A percentile compares a stretch with the other conserved stretches of the same genome.
phyloP scores from a whole-genome alignment of 1,140 invertebrate genomes.

The Brachionus manjavacas region DNA sequence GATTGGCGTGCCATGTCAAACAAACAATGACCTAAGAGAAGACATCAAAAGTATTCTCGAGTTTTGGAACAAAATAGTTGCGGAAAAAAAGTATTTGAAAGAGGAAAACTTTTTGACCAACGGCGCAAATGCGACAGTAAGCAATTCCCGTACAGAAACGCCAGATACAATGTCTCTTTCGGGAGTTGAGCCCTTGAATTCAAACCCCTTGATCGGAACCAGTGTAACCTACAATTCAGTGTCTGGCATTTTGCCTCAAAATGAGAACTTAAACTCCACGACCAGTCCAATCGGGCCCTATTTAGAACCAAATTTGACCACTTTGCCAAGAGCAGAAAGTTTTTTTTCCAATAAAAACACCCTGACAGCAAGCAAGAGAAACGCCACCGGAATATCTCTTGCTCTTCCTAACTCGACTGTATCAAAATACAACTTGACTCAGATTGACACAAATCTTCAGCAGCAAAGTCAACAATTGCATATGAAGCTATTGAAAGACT shows the following conservation, averaged over 20 bases:
- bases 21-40: slow-evolving; percentile 70
- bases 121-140: neutral
- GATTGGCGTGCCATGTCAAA: slow-evolving; percentile 69
- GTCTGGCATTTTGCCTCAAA: neutral
- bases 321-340: neutral
- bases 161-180: neutral
- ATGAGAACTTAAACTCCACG: neutral
- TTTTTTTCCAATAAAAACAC: slow-evolving; percentile 34
- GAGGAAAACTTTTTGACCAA: slow-evolving; percentile 7
- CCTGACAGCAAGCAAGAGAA: neutral
- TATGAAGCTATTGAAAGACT: slow-evolving; percentile 70
- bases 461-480: neutral
- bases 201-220: neutral
- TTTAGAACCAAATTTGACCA: neutral
- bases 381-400: neutral
- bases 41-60: slow-evolving; percentile 83
- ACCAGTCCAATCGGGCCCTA: neutral
- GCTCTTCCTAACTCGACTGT: neutral
- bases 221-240: slow-evolving; percentile 33
- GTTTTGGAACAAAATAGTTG: slow-evolving; percentile 92
- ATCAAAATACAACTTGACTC: neutral
- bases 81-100: slow-evolving; percentile 92
- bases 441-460: slow-evolving; percentile 4
- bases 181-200: neutral
- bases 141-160: neutral